Percentiles rank a stretch among this genome's conserved stretches.
These are phyloP conservation scores for Cephus nigrinus DNA, from an alignment of 2,888 invertebrate genomes.

Conservation along the genomic window DNA sequence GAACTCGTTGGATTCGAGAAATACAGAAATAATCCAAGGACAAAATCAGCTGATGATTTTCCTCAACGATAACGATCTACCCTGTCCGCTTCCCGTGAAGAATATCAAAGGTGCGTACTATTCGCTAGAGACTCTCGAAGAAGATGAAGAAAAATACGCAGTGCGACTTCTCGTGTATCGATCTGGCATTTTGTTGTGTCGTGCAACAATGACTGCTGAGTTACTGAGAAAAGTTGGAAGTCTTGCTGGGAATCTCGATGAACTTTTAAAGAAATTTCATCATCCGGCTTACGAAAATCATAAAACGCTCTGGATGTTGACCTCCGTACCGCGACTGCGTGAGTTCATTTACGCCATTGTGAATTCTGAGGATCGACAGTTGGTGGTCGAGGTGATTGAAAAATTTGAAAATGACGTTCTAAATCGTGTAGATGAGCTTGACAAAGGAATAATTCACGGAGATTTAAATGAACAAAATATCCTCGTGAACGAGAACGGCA, in stretches of 20 bases:
- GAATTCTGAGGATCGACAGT: constrained; percentile 70
- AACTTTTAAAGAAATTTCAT: constrained; percentile 77
- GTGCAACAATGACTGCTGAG: constrained; percentile 72
- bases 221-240: constrained; percentile 80
- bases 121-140: constrained; percentile 67
- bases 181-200: constrained; percentile 77
- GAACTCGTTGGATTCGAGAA: constrained; percentile 84
- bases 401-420: constrained; percentile 77
- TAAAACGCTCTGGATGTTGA: constrained; percentile 82
- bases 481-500: constrained; percentile 63
- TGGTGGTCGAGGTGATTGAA: constrained; percentile 74
- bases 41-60: constrained; percentile 81
- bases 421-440: constrained; percentile 70
- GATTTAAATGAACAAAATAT: constrained; percentile 94
- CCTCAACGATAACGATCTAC: constrained; percentile 73
- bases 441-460: constrained; percentile 84
- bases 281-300: constrained; percentile 77
- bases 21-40: constrained; percentile 75
- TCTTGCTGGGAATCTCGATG: constrained; percentile 77
- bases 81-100: constrained; percentile 78
- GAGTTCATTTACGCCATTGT: constrained; percentile 79
- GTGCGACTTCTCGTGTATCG: constrained; percentile 82
- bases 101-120: constrained; percentile 76
- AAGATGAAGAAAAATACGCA: constrained; percentile 67
- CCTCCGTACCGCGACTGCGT: constrained; percentile 75